A percentile compares a stretch with the other conserved stretches of the same genome.
phyloP scores from a whole-genome alignment of 1,140 invertebrate species.

The Bombus turneri region DNA sequence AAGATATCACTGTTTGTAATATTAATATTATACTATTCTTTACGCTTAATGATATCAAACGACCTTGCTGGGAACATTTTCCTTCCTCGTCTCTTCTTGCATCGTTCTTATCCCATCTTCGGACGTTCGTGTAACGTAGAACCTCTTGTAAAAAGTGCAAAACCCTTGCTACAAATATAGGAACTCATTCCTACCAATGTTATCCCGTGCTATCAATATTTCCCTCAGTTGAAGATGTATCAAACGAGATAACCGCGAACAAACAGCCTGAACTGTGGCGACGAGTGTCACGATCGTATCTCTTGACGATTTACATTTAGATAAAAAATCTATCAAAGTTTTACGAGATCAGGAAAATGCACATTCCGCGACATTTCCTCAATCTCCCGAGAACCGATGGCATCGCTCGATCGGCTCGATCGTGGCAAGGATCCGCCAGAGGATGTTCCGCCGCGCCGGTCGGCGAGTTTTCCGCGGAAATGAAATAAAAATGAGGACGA shows the following conservation, averaged over 20 bases:
- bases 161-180: too few relatives aligned
- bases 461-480: slow-evolving; percentile 66
- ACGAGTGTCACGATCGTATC: slow-evolving; percentile 3
- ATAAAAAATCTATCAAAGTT: slow-evolving; percentile 31
- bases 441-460: slow-evolving; percentile 44
- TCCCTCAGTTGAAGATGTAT: background rate
- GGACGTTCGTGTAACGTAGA: too few relatives aligned
- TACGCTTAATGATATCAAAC: too few relatives aligned
- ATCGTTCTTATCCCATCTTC: too few relatives aligned
- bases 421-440: slow-evolving; percentile 1
- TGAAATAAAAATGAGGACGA: slow-evolving; percentile 70
- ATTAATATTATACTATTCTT: too few relatives aligned
- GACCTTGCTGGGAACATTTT: too few relatives aligned
- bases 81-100: too few relatives aligned
- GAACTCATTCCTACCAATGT: too few relatives aligned
- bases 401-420: background rate
- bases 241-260: background rate
- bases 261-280: background rate
- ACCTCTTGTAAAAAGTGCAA: too few relatives aligned
- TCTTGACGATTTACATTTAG: background rate
- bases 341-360: slow-evolving; percentile 40
- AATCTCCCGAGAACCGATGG: slow-evolving; percentile 10
- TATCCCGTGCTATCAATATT: background rate
- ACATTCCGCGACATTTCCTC: slow-evolving; percentile 34
- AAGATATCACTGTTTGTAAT: too few relatives aligned